Evolutionary conservation across 2,888 invertebrate genomes (phyloP), one percentile per base, ranked within the genome.

Genomic region (Yponomeuta evonymella): DNA sequence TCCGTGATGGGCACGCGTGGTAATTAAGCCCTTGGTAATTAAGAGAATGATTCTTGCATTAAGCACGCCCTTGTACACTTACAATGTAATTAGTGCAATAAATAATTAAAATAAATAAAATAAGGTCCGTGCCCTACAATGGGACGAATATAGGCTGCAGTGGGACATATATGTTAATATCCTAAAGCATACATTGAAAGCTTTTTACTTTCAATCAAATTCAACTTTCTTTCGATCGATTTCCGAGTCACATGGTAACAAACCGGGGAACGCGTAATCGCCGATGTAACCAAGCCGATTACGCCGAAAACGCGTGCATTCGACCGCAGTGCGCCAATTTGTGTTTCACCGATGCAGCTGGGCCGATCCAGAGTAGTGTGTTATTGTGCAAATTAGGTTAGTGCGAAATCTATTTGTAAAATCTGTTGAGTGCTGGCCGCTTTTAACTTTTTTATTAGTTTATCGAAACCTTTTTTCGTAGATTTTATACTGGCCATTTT

Each of bases 281-380:
- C 73, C 76, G 74, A 76, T 76, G 73, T 76, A 75, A 76, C 76
- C 76, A 76, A 77, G 73, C 77, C 78, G 79, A 80, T 80, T 79
- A 79, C 75, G 74, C 73, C 74, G 74, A 75, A 76, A 76, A 72
- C 75, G 75, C 73, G 75, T 73, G 76, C 77, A 71, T 77, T 75
- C 74, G 71, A 78, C 79, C 80, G 75, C 79, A 79, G 72, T 74
- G 75, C 75, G 75, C 76, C 78, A 77, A 76, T 78, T 79, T 78
- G 76, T 73, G 76, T 75, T 74, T 43, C 62, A 68, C 67, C 48
- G 48, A 48, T 5, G 51, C 51, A 58, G 51, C 51, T 58, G 51
- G 51, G 51, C 51, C 15, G 51, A 58, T 58, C 51, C 51, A 15
- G 51, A 58, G 51, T 58, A 58, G 51, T 58, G 51, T 58, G 51